These are phyloP conservation scores for Listronotus bonariensis DNA, from an alignment of 1,140 invertebrate species.

Conservation along the genomic window DNA sequence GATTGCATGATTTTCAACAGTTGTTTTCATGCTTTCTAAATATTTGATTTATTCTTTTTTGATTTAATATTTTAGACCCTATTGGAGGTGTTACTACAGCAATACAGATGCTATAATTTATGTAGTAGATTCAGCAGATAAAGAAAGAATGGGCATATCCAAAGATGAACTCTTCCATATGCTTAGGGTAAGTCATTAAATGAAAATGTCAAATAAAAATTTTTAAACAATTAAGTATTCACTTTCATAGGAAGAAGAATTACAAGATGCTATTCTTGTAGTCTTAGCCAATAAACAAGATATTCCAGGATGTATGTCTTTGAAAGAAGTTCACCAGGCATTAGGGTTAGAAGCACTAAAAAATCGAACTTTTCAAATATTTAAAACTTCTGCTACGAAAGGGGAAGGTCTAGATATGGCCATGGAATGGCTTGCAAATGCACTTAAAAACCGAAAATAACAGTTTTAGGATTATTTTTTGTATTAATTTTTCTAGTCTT, in stretches of 20 bases:
- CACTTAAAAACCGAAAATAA: conserved; percentile 86
- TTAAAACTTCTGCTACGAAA: conserved; percentile 98
- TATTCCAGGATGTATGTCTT: conserved; percentile 94
- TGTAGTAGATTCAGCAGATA: conserved; percentile 98
- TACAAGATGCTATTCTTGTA: conserved; percentile 92
- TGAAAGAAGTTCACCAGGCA: conserved; percentile 95
- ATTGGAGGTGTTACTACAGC: conserved; percentile 99
- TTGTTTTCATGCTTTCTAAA: too few relatives aligned
- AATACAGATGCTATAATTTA: conserved; percentile 99
- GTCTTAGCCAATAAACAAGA: conserved; percentile 99
- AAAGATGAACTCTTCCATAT: conserved; percentile 98
- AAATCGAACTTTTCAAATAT: conserved; percentile 99
- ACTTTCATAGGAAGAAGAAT: conserved; percentile 86
- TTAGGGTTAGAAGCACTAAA: conserved; percentile 92
- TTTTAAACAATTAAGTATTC: background rate
- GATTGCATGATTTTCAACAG: too few relatives aligned
- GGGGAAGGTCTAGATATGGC: conserved; percentile 98
- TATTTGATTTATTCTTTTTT: background rate
- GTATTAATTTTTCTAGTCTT: conserved; percentile 39
- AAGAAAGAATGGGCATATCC: conserved; percentile 97
- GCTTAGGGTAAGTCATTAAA: conserved; percentile 70
- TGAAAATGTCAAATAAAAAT: background rate
- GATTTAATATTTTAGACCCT: conserved; percentile 77
- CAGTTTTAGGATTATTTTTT: conserved; percentile 31
- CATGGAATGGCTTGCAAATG: conserved; percentile 97